phyloP scores from a whole-genome alignment of 2,113 vertebrate species.

The Mesocricetus auratus region DNA sequence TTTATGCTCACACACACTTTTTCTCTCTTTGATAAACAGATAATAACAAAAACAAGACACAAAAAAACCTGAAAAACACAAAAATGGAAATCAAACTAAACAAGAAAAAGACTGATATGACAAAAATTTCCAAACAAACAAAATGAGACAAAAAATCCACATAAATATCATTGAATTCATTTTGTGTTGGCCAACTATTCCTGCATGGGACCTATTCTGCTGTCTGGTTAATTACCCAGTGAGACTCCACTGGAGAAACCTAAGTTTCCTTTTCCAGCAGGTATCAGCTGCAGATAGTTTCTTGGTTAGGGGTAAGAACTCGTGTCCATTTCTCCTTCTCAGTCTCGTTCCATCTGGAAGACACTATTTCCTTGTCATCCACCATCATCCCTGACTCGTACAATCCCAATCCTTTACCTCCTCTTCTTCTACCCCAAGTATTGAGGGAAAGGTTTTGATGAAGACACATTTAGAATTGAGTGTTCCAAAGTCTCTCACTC shows the following conservation, averaged over 20 bases:
- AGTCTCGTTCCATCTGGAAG: neutral
- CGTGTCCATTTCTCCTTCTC: neutral
- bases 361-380: neutral
- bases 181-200: too few relatives aligned
- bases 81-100: neutral
- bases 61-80: neutral
- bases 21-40: neutral
- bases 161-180: neutral
- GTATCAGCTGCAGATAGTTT: neutral
- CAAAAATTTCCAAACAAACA: neutral
- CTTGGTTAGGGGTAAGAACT: neutral
- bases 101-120: neutral
- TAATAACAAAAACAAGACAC: neutral
- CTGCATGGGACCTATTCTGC: neutral
- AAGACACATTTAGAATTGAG: neutral
- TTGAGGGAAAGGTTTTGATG: neutral
- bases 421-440: neutral
- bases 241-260: neutral
- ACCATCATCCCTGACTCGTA: too few relatives aligned
- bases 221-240: neutral
- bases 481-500: neutral
- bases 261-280: neutral
- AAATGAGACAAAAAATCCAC: neutral
- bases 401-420: too few relatives aligned
- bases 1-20: neutral